A percentile compares a stretch with the other conserved stretches of the same genome.
Conservation (phyloP, 2,888 invertebrate species). For the Tiphia femorata region DNA sequence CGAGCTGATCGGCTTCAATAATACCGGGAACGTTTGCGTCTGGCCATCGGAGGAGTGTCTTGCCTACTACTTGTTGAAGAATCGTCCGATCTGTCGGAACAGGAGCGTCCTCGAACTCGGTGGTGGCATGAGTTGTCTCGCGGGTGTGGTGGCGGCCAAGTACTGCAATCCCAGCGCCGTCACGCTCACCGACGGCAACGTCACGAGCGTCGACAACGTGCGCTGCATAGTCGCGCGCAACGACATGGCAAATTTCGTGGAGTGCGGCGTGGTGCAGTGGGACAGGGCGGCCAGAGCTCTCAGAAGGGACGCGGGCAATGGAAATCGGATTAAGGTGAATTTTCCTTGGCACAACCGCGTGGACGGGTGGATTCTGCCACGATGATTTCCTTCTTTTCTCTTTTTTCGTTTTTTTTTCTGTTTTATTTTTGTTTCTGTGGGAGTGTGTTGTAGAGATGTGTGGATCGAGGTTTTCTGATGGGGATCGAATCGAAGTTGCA, state of each 20-base stretch:
- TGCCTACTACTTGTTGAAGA: slow-evolving; percentile 77
- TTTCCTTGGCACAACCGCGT: too few relatives aligned
- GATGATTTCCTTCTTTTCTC: too few relatives aligned
- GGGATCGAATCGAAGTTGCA: too few relatives aligned
- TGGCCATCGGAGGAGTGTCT: slow-evolving; percentile 86
- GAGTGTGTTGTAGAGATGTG: too few relatives aligned
- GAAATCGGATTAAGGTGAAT: slow-evolving; percentile 56
- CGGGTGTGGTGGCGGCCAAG: slow-evolving; percentile 80
- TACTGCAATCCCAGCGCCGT: slow-evolving; percentile 76
- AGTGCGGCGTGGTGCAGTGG: slow-evolving; percentile 66
- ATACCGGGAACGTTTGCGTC: slow-evolving; percentile 84
- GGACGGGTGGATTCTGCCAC: not conserved
- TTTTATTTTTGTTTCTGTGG: too few relatives aligned
- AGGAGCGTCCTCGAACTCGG: slow-evolving; percentile 83
- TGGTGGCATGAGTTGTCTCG: slow-evolving; percentile 88
- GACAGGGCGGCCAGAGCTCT: slow-evolving; percentile 57
- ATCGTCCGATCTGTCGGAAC: slow-evolving; percentile 75
- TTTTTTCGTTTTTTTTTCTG: too few relatives aligned
- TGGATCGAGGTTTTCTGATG: too few relatives aligned
- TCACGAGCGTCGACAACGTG: slow-evolving; percentile 81
- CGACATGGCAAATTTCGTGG: slow-evolving; percentile 71
- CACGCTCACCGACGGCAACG: slow-evolving; percentile 84
- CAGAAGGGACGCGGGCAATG: slow-evolving; percentile 43
- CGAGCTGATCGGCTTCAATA: slow-evolving; percentile 85
- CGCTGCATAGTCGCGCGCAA: slow-evolving; percentile 77